Percentiles rank a stretch among this genome's conserved stretches.
Conservation (phyloP, 2,797 vertebrate species). For the Hoplostethus mediterraneus region DNA sequence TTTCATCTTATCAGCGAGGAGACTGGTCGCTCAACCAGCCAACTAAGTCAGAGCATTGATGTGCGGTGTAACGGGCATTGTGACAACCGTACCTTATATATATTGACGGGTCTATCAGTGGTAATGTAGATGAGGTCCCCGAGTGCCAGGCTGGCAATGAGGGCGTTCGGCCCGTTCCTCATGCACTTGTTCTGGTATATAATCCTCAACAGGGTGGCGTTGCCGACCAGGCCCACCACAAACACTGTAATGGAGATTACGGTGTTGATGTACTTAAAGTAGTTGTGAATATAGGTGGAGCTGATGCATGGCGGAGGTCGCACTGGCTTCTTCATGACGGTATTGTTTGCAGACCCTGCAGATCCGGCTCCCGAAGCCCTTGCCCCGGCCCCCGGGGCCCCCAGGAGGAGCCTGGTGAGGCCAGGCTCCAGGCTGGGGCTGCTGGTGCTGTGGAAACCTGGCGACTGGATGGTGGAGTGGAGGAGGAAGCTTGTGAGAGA, state of each 20-base stretch:
- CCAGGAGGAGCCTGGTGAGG: conserved; percentile 2
- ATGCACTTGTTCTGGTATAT: conserved; percentile 99
- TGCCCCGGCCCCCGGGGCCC: not conserved
- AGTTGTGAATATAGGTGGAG: conserved; percentile 81
- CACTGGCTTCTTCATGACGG: not conserved
- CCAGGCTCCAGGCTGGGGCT: conserved; percentile 28
- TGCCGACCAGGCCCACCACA: conserved; percentile 95
- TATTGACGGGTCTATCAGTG: conserved; percentile 93
- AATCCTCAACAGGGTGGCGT: conserved; percentile 95
- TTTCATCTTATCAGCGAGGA: conserved; percentile 43
- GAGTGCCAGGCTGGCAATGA: conserved; percentile 96
- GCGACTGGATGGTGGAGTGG: conserved; percentile 63
- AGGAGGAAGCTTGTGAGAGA: conserved; percentile 22
- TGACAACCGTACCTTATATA: conserved; percentile 91
- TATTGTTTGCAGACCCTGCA: conserved; percentile 40
- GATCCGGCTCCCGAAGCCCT: conserved; percentile 19
- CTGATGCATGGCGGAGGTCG: conserved; percentile 74
- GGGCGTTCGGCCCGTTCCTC: conserved; percentile 97
- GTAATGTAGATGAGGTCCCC: conserved; percentile 98
- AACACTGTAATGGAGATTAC: conserved; percentile 93
- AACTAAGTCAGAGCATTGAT: not conserved
- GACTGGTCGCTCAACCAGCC: conserved; percentile 11
- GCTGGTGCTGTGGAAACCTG: conserved; percentile 63
- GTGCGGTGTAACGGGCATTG: not conserved
- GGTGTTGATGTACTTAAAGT: conserved; percentile 96